Percentiles rank a stretch among this genome's conserved stretches.
These are phyloP conservation scores for Drosophila pseudotakahashii DNA, from an alignment of 2,888 invertebrate species.

Conservation along the genomic window DNA sequence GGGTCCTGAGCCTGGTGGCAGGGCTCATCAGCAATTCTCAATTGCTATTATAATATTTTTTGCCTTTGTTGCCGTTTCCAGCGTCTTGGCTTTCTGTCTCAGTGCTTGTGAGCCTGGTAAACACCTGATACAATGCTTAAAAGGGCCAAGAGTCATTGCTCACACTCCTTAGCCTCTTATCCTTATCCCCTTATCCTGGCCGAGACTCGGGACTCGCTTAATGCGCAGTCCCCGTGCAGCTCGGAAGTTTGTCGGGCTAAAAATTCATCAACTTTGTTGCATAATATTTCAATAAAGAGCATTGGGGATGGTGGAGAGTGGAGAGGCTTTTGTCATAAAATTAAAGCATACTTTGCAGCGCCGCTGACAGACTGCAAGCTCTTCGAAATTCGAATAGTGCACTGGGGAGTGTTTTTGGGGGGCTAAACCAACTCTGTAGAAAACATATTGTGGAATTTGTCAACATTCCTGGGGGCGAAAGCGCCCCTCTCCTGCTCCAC, in stretches of 20 bases:
- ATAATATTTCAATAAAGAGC: constrained; percentile 77
- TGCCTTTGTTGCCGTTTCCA: constrained; percentile 39
- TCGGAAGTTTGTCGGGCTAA: constrained; percentile 62
- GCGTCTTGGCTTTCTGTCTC: constrained; percentile 26
- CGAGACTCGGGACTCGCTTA: constrained; percentile 61
- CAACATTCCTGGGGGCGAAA: constrained; percentile 34
- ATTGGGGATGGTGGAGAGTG: neutral
- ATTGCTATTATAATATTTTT: constrained; percentile 80
- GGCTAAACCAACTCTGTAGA: constrained; percentile 9
- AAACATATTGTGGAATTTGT: constrained; percentile 53
- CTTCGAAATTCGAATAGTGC: constrained; percentile 60
- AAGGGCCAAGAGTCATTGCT: constrained; percentile 30
- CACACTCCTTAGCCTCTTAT: neutral
- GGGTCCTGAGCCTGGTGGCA: constrained; percentile 37
- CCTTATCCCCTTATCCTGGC: constrained; percentile 2
- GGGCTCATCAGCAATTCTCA: constrained; percentile 79
- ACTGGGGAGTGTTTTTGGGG: constrained; percentile 66
- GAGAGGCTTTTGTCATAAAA: constrained; percentile 59
- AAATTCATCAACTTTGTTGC: constrained; percentile 80
- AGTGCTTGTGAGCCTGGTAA: constrained; percentile 50
- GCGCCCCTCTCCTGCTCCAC: neutral
- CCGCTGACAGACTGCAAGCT: constrained; percentile 47
- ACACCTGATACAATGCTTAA: constrained; percentile 72
- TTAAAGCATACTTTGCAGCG: constrained; percentile 65
- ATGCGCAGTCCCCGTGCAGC: constrained; percentile 70